Evolutionary conservation across 2,888 invertebrate species (phyloP), one percentile per base, ranked within the genome.

Genomic region (Parasteatoda lunata): DNA sequence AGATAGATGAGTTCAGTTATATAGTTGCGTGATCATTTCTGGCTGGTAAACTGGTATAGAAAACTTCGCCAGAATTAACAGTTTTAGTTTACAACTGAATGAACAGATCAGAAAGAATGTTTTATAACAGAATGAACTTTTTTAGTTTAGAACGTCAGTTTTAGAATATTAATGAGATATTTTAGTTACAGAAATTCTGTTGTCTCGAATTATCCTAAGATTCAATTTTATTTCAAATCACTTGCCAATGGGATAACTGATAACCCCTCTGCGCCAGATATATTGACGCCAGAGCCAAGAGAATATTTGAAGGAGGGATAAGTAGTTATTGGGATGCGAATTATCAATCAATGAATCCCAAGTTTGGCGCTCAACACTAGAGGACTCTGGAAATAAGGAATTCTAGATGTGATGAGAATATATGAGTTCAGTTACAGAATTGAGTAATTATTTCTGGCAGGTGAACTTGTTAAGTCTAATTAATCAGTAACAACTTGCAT

Each of bases 201-300:
- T 5, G 52, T 54, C 45, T 15, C 68, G n/a, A 77, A 77, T 77
- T 54, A 77, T 49, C 68, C 77, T n/a, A n/a, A 65, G 77, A 77
- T 77, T 68, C 66, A 77, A 77, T 77, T 68, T 77, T 66, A 66
- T 77, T 66, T 65, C 52, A 11, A 11, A 8, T 7, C 77, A 13
- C 11, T 11, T 6, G 13, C 45, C 54, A 54, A 54, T 11, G 54
- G 9, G 13, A 11, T 54, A 54, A 54, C 13, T 54, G 54, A 54
- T 13, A 54, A 9, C 54, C 54, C 54, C 54, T 9, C 54, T 11
- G 9, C 54, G 54, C 9, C n/a, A n/a, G n/a, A n/a, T n/a, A n/a
- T n/a, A n/a, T 54, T 9, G 54, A 54, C 13, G 54, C 9, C 9
- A 13, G 54, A 1, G 54, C 9, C 54, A 11, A 11, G 48, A 9